Conservation (phyloP, 2,888 invertebrate species). For the Apamea sordens region DNA sequence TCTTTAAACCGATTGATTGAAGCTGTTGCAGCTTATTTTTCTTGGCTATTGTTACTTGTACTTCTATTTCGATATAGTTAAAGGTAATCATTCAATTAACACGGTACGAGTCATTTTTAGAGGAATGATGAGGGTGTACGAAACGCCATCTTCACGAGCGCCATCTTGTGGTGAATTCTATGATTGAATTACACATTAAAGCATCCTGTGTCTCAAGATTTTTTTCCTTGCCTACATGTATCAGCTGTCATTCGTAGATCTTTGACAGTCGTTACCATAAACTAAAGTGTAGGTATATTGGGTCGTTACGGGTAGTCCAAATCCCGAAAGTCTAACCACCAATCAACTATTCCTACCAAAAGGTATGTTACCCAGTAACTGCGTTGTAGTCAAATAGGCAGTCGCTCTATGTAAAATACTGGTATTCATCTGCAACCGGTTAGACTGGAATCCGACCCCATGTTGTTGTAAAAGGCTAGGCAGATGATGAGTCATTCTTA, state of each 20-base stretch:
- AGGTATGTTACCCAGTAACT: not conserved
- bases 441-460: not conserved
- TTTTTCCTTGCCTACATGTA: not conserved
- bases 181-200: not conserved
- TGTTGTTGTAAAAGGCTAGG: not conserved
- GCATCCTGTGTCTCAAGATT: not conserved
- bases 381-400: not conserved
- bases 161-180: conserved; percentile 35
- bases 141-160: not conserved
- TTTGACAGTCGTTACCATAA: too few relatives aligned
- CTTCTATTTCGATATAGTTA: not conserved
- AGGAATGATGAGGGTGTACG: too few relatives aligned
- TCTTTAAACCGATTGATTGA: not conserved
- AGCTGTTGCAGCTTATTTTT: not conserved
- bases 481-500: not conserved
- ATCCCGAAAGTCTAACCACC: too few relatives aligned
- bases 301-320: not conserved
- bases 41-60: not conserved
- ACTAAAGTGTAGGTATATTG: too few relatives aligned
- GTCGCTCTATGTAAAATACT: not conserved
- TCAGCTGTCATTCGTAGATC: not conserved
- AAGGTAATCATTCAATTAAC: not conserved
- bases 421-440: conserved; percentile 30
- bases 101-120: not conserved
- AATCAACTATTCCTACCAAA: not conserved